A percentile compares a stretch with the other conserved stretches of the same genome.
phyloP scores from a whole-genome alignment of 2,113 vertebrate species.

The Strix aluco region DNA sequence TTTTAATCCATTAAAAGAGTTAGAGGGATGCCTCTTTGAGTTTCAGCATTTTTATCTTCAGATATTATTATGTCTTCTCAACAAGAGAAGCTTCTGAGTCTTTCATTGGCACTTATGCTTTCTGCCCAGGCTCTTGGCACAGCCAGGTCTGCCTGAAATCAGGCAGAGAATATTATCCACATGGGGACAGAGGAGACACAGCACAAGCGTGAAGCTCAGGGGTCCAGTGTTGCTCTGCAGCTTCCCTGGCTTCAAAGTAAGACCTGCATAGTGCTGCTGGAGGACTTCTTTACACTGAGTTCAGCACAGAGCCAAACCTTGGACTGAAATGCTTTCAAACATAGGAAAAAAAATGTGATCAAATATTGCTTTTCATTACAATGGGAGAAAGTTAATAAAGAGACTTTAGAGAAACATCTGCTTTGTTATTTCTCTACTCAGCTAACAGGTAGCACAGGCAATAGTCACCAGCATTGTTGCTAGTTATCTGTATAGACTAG shows the following conservation, averaged over 20 bases:
- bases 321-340: not conserved
- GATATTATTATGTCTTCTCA: not conserved
- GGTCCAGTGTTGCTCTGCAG: not conserved
- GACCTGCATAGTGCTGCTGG: not conserved
- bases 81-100: not conserved
- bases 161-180: not conserved
- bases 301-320: not conserved
- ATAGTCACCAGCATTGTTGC: not conserved
- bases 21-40: not conserved
- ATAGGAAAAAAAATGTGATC: not conserved
- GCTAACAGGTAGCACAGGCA: not conserved
- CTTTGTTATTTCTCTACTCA: not conserved
- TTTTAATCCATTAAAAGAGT: not conserved
- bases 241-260: not conserved
- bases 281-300: not conserved
- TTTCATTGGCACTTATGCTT: not conserved
- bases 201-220: not conserved
- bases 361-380: rapidly evolving
- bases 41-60: not conserved
- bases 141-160: not conserved
- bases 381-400: not conserved
- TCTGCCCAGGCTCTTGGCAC: not conserved
- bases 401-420: not conserved
- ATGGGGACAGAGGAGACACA: not conserved
- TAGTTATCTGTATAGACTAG: not conserved